These are phyloP conservation scores for Paragorgia papillata DNA, from an alignment of 92 coral and sea anemone genomes.

Conservation along the genomic window DNA sequence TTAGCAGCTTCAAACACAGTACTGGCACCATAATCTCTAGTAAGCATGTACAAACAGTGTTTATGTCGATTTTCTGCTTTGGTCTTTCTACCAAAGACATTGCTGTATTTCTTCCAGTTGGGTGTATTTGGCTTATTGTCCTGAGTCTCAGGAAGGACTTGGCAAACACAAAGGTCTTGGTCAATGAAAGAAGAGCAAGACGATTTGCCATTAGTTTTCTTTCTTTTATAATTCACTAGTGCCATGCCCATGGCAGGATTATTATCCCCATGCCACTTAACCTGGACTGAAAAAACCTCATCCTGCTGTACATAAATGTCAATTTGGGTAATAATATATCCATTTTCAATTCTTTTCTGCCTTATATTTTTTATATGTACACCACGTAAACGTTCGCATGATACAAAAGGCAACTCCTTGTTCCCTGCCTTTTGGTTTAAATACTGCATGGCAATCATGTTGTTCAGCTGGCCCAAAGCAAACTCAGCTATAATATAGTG, in stretches of 20 bases:
- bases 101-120: conserved; percentile 38
- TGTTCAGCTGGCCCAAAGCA: conserved; percentile 76
- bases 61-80: conserved; percentile 62
- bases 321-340: conserved; percentile 42
- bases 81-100: conserved; percentile 47
- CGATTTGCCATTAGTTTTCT: conserved; percentile 41
- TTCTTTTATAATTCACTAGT: conserved; percentile 49
- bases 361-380: conserved; percentile 46
- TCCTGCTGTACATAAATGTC: conserved; percentile 60
- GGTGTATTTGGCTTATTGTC: conserved; percentile 4
- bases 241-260: conserved; percentile 53
- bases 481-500: conserved; percentile 71
- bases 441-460: conserved; percentile 61
- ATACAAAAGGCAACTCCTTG: conserved; percentile 33
- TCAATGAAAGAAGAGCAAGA: conserved; percentile 69
- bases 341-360: conserved; percentile 50
- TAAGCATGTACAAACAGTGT: conserved; percentile 60
- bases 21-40: conserved; percentile 56
- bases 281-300: conserved; percentile 66
- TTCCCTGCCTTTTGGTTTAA: conserved; percentile 20
- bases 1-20: conserved; percentile 65
- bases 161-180: conserved; percentile 74
- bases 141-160: conserved; percentile 8
- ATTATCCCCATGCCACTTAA: conserved; percentile 48
- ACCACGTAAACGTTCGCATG: conserved; percentile 61